Percentiles rank a stretch among this genome's conserved stretches.
Evolutionary conservation across 1,140 invertebrate genomes (phyloP).

Genomic region (Drosophila baimaii): DNA sequence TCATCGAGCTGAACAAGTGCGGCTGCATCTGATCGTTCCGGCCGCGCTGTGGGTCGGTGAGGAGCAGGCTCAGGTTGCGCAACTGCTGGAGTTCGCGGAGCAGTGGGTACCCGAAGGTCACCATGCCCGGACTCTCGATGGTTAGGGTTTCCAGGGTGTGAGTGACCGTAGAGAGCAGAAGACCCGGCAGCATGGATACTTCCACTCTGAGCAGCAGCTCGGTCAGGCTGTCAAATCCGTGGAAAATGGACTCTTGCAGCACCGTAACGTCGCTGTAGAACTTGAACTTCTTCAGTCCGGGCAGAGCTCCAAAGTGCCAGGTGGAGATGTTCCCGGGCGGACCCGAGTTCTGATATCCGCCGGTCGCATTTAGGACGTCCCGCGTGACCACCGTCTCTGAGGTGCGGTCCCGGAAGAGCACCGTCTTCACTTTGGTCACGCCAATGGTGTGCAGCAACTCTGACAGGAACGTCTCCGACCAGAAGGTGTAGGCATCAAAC

Average conservation of each 20-base stretch:
- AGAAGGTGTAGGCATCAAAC: slow-evolving; percentile 67
- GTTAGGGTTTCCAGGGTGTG: slow-evolving; percentile 48
- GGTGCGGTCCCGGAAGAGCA: slow-evolving; percentile 64
- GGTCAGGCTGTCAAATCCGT: slow-evolving; percentile 52
- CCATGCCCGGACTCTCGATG: slow-evolving; percentile 57
- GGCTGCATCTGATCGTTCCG: slow-evolving; percentile 15
- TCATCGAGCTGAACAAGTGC: slow-evolving; percentile 60
- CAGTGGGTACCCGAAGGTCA: slow-evolving; percentile 40
- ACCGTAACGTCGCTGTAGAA: slow-evolving; percentile 48
- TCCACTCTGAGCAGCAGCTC: slow-evolving; percentile 48
- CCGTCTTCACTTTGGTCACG: slow-evolving; percentile 38
- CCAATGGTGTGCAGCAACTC: slow-evolving; percentile 50
- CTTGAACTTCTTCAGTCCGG: slow-evolving; percentile 49
- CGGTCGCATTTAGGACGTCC: background rate
- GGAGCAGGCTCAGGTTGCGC: slow-evolving; percentile 53
- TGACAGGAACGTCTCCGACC: slow-evolving; percentile 50
- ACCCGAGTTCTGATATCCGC: background rate
- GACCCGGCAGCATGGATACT: slow-evolving; percentile 37
- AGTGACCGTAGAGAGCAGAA: slow-evolving; percentile 46
- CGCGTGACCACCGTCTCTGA: slow-evolving; percentile 28
- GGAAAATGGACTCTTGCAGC: slow-evolving; percentile 52
- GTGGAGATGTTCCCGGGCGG: slow-evolving; percentile 11
- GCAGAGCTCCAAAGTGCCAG: slow-evolving; percentile 59
- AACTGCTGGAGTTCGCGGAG: slow-evolving; percentile 53
- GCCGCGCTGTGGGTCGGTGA: slow-evolving; percentile 4